Percentiles rank a stretch among this genome's conserved stretches.
Evolutionary conservation across 2,797 vertebrate genomes (phyloP).

Genomic region (Rhynchotus rufescens): DNA sequence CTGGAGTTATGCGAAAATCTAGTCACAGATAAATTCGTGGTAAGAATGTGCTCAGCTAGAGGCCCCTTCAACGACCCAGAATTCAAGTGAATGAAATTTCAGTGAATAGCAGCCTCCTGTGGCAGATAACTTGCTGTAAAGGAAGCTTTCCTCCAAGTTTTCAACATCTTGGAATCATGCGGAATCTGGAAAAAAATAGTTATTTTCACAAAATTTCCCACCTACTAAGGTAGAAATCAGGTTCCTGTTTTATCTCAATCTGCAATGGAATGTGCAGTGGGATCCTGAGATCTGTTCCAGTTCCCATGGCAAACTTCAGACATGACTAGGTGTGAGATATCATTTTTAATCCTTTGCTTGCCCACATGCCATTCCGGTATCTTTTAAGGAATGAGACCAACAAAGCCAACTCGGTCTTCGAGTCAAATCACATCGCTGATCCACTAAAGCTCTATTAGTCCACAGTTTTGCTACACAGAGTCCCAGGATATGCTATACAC

Average conservation of each 20-base stretch:
- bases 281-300: not conserved
- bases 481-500: not conserved
- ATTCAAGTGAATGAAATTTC: not conserved
- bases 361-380: not conserved
- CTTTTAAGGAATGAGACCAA: not conserved
- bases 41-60: not conserved
- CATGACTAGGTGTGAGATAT: not conserved
- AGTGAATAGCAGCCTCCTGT: not conserved
- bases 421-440: too few relatives aligned
- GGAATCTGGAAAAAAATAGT: not conserved
- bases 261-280: not conserved
- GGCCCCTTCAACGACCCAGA: not conserved
- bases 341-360: not conserved
- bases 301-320: not conserved
- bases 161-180: not conserved
- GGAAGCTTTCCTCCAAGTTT: not conserved
- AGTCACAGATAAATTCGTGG: not conserved
- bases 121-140: not conserved
- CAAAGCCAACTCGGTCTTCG: not conserved
- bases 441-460: too few relatives aligned
- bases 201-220: not conserved
- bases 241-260: not conserved
- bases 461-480: not conserved
- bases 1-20: not conserved
- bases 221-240: not conserved